A percentile compares a stretch with the other conserved stretches of the same genome.
These are phyloP conservation scores for Crenuchus spilurus DNA, from an alignment of 2,797 vertebrate genomes.

Conservation along the genomic window DNA sequence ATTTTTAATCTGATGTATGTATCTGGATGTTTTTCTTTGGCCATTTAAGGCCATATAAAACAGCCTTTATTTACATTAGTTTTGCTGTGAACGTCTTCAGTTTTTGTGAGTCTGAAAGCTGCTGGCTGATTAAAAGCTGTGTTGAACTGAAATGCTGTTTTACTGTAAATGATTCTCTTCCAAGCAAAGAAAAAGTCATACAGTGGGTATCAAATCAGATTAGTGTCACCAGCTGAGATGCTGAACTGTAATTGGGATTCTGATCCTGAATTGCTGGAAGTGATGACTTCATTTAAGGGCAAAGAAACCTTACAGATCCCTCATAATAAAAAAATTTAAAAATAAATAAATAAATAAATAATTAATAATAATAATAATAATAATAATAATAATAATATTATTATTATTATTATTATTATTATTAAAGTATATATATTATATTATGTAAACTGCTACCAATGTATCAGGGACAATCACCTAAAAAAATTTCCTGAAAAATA, in stretches of 20 bases:
- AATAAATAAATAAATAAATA: conserved; percentile 10
- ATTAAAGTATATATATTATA: too few species aligned
- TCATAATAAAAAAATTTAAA: conserved; percentile 9
- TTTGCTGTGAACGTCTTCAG: too few species aligned
- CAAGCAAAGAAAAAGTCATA: conserved; percentile 77
- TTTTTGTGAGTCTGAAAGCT: not conserved
- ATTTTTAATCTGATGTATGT: too few species aligned
- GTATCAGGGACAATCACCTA: too few species aligned
- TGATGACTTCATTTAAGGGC: conserved; percentile 51
- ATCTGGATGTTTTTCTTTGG: too few species aligned
- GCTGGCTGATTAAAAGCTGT: not conserved
- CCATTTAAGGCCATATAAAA: too few species aligned
- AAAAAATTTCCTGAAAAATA: too few species aligned
- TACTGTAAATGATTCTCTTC: conserved; percentile 72
- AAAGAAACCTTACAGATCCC: not conserved
- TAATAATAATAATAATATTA: too few species aligned
- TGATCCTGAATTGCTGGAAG: conserved; percentile 77
- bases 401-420: too few species aligned
- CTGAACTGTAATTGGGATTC: conserved; percentile 76
- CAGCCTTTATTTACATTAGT: too few species aligned
- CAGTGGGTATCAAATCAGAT: conserved; percentile 79
- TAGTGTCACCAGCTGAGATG: conserved; percentile 75
- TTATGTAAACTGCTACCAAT: too few species aligned
- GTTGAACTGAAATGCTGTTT: conserved; percentile 62
- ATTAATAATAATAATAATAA: too few species aligned